Evolutionary conservation across 2,888 invertebrate species (phyloP), one percentile per base, ranked within the genome.

Genomic region (Lapara coniferarum): DNA sequence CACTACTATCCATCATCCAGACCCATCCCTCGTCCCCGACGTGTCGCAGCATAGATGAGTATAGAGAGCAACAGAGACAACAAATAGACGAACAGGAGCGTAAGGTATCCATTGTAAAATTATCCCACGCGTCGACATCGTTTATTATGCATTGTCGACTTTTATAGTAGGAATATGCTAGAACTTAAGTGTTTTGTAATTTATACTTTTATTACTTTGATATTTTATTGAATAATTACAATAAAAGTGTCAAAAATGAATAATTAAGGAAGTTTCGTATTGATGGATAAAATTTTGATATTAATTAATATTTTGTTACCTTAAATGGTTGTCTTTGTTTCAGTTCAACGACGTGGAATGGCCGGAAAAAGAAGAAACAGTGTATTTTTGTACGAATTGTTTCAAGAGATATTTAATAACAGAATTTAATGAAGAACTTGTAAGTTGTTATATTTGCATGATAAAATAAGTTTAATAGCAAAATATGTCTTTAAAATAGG

Each of bases 331-430:
- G 25, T 10, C n/a, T 55, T 55, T 10, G 19, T 79, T 77, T 10
- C 81, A 90, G 89, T 69, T 83, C 25, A 81, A 82, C 14, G 88
- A 86, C 25, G 70, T 73, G 1, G 85, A 87, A 14, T 70, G 77
- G 0, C 30, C 73, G 2, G 78, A 75, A 10, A 84, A 81, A 44
- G 81, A 77, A 10, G 88, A 88, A 0, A 79, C 81, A 19, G 77
- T 91, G 0, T 91, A 89, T 75, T 92, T 92, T 80, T 93, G 93
- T 74, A 92, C 91, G 0, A 93, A 93, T 76, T 93, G 93, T 75
- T 93, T 92, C 83, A 92, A 91, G 77, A 84, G 88, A 80, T 93
- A 89, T 75, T 71, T 85, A 8, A 70, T 89, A 16, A 79, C 85
- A 0, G 85, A 87, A 4, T 73, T 72, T 19, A 83, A 87, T 19